Conservation (phyloP, 1,140 invertebrate genomes). For the Drosophila seguyi region DNA sequence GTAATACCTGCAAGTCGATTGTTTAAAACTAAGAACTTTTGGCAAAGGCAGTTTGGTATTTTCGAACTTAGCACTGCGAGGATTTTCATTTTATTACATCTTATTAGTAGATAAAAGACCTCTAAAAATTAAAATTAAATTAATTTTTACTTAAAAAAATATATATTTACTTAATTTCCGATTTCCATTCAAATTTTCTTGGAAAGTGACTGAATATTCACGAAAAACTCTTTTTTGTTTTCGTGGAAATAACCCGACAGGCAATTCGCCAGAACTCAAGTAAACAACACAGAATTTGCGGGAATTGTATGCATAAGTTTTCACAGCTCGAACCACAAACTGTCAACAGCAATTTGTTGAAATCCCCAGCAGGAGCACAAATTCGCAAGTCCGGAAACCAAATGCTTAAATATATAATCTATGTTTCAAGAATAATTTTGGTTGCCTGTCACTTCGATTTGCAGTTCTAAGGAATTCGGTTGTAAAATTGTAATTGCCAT, state of each 20-base stretch:
- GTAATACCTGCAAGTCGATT: not conserved
- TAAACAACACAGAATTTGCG: slow-evolving; percentile 16
- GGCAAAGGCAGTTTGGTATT: not conserved
- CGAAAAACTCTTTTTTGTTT: not conserved
- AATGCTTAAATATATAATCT: slow-evolving; percentile 54
- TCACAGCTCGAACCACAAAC: slow-evolving; percentile 36
- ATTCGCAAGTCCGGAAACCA: slow-evolving; percentile 2
- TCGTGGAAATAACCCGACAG: slow-evolving; percentile 14
- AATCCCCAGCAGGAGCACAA: slow-evolving; percentile 10
- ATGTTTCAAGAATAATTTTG: slow-evolving; percentile 33
- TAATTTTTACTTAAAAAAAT: no score
- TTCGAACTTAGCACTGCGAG: not conserved
- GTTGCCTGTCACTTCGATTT: not conserved
- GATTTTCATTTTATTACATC: not conserved
- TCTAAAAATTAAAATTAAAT: not conserved
- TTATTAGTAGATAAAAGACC: not conserved
- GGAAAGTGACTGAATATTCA: no score
- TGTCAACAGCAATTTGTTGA: slow-evolving; percentile 59
- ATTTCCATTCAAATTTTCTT: not conserved
- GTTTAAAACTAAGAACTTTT: not conserved
- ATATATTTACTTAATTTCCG: not conserved
- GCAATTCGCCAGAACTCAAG: slow-evolving; percentile 16
- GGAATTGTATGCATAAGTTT: slow-evolving; percentile 32
- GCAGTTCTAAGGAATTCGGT: no score
- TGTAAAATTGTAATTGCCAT: no score